Evolutionary conservation across 2,888 invertebrate species (phyloP), one percentile per base, ranked within the genome.

Genomic region (Aspidiotus rigidus): DNA sequence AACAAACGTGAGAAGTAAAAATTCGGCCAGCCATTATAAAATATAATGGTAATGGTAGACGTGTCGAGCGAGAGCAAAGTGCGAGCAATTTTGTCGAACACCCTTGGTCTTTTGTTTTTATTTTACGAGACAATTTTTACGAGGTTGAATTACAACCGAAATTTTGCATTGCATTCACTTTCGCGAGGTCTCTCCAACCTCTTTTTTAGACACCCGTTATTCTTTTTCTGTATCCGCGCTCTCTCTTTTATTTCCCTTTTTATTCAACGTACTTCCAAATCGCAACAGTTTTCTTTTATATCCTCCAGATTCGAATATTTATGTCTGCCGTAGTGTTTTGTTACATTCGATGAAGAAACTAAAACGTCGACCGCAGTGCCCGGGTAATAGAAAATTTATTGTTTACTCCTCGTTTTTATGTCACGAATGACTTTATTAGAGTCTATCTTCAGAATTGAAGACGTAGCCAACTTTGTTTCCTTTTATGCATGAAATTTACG

Each of bases 221-320:
- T 28, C 28, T 28, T 28, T 28, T 28, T 28, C 28, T 28, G 28
- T 28, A 28, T 28, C 28, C 28, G 28, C 28, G 28, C 28, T 28
- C 28, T 28, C 5, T 28, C 28, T 28, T 28, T 28, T 28, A 28
- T 28, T 28, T 28, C 28, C 28, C 28, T 28, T 28, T 28, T 28
- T 28, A 28, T 28, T 28, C 28, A 28, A 5, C 28, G 28, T 28
- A 28, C 28, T 28, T 28, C 5, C 28, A 28, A 28, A 28, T 28
- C 28, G 49, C 49, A 49, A 49, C 49, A 49, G 49, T 49, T 49
- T 49, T 49, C 49, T 49, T 49, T 49, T 49, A 49, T 49, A 49
- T 49, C n/a, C 49, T 11, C 10, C 10, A 49, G n/a, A 49, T 49
- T 49, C n/a, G n/a, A 49, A 49, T 28, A 28, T 49, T 49, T 49